Evolutionary conservation across 2,888 invertebrate species (phyloP).

Genomic region (Agonum fuliginosum): DNA sequence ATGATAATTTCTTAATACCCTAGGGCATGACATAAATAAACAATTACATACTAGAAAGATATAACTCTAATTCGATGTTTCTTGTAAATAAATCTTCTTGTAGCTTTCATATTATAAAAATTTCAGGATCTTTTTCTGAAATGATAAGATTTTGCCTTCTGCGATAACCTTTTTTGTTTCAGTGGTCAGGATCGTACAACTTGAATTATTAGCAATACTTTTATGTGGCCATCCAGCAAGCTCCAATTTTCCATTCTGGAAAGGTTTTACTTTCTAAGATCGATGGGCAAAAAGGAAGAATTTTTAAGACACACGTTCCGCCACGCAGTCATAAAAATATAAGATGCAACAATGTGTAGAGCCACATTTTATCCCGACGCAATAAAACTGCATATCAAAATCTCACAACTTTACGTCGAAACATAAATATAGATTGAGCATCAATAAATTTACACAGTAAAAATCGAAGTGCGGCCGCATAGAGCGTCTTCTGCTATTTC

Average conservation of each 20-base stretch:
- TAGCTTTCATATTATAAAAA: too few relatives aligned
- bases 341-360: conserved; percentile 53
- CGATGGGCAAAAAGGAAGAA: conserved; percentile 10
- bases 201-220: too few relatives aligned
- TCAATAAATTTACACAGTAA: conserved; percentile 58
- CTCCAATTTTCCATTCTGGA: neutral
- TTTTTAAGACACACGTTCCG: conserved; percentile 24
- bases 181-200: too few relatives aligned
- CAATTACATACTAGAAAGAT: too few relatives aligned
- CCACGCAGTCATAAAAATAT: conserved; percentile 45
- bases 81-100: too few relatives aligned
- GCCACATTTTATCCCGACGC: conserved; percentile 50
- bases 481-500: conserved; percentile 26
- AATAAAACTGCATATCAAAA: conserved; percentile 58
- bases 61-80: too few relatives aligned
- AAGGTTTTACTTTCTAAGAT: neutral
- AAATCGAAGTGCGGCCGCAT: conserved; percentile 40
- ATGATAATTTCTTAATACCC: too few relatives aligned
- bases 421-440: conserved; percentile 60
- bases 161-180: too few relatives aligned
- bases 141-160: too few relatives aligned
- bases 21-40: too few relatives aligned
- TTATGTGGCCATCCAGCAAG: neutral
- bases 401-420: conserved; percentile 50
- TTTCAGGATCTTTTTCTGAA: too few relatives aligned